Evolutionary conservation across 2,113 vertebrate species (phyloP).

Genomic region (Ellobius talpinus): DNA sequence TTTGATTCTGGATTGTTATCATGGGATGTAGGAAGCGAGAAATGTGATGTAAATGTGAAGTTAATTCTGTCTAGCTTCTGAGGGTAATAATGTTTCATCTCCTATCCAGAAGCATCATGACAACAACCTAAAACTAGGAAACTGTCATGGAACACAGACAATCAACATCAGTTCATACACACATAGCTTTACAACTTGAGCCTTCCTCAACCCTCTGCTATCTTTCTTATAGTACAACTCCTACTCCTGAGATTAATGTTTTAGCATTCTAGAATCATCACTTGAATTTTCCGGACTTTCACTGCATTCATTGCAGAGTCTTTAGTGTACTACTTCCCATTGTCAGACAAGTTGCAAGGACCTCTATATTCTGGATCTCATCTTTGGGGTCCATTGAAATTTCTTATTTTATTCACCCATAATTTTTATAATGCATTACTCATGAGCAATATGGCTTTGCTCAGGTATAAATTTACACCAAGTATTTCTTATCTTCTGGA

Average conservation of each 20-base stretch:
- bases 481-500: neutral
- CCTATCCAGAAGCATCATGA: neutral
- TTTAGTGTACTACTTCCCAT: neutral
- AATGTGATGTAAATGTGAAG: neutral
- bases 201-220: neutral
- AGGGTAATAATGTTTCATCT: neutral
- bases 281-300: neutral
- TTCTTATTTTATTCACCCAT: neutral
- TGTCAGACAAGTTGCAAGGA: neutral
- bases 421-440: neutral
- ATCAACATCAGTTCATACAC: rapidly evolving
- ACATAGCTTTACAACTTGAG: neutral
- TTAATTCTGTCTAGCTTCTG: neutral
- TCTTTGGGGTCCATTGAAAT: neutral
- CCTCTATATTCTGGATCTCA: neutral
- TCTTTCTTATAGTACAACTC: neutral
- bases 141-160: neutral
- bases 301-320: too few species aligned
- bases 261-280: neutral
- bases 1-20: neutral
- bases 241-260: neutral
- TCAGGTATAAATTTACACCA: neutral
- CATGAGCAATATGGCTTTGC: neutral
- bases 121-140: neutral
- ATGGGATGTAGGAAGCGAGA: neutral